Evolutionary conservation across 2,797 vertebrate genomes (phyloP).

Genomic region (Crenichthys baileyi): DNA sequence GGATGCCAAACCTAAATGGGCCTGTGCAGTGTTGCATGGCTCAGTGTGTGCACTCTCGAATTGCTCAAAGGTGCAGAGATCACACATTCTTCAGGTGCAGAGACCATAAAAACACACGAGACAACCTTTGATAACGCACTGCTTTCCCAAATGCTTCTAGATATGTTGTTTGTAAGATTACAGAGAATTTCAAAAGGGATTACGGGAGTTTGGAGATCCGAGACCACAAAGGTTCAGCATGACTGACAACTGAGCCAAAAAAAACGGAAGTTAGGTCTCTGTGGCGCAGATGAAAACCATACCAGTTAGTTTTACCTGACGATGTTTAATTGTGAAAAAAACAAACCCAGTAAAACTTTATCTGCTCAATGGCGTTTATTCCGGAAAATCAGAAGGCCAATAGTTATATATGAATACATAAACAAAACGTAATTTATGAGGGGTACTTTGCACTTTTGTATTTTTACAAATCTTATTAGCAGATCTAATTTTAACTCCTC

Average conservation of each 20-base stretch:
- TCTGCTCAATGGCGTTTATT: not conserved
- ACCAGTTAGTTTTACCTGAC: not conserved
- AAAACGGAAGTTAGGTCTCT: not conserved
- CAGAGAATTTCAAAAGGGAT: constrained; percentile 9
- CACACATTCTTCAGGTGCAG: not conserved
- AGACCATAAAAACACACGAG: not conserved
- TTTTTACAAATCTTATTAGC: not conserved
- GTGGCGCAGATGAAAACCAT: constrained; percentile 9
- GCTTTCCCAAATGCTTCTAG: constrained; percentile 7
- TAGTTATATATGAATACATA: not conserved
- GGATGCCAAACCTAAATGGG: constrained; percentile 31
- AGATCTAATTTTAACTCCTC: not conserved
- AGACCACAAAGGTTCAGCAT: constrained; percentile 6
- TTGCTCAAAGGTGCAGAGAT: constrained; percentile 13
- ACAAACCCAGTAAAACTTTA: not conserved
- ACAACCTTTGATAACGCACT: not conserved
- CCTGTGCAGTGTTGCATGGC: constrained; percentile 34
- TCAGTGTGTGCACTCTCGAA: not conserved
- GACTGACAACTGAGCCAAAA: constrained; percentile 9
- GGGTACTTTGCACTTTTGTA: not conserved
- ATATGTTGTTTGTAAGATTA: not conserved
- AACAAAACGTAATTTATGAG: not conserved
- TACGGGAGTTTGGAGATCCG: constrained; percentile 7
- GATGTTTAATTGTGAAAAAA: constrained; percentile 9
- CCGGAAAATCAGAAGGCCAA: not conserved